phyloP scores from a whole-genome alignment of 2,113 vertebrate genomes.

The Dromaius novaehollandiae region DNA sequence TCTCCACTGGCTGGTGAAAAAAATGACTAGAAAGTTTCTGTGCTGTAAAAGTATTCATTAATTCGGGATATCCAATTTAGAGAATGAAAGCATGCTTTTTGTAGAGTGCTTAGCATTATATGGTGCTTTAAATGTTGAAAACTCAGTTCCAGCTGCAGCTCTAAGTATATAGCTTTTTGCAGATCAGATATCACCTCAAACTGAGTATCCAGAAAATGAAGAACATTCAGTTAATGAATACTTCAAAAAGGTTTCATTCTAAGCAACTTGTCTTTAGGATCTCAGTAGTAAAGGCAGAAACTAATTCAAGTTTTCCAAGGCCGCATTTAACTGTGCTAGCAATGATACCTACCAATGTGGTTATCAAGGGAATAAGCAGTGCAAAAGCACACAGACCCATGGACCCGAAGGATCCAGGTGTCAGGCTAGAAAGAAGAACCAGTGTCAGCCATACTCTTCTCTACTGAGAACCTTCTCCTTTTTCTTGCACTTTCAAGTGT shows the following conservation, averaged over 20 bases:
- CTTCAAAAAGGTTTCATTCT: neutral
- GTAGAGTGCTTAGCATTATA: neutral
- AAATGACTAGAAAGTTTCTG: neutral
- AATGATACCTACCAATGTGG: neutral
- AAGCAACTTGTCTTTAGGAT: neutral
- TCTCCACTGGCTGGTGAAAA: neutral
- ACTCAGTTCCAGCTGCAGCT: neutral
- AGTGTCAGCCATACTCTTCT: neutral
- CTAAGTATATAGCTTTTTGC: neutral
- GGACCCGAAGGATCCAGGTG: rapidly evolving
- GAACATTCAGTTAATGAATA: neutral
- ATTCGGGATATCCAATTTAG: neutral
- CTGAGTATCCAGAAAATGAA: neutral
- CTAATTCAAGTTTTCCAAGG: neutral
- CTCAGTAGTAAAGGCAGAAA: neutral
- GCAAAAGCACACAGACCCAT: neutral
- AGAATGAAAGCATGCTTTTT: neutral
- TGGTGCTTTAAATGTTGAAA: neutral
- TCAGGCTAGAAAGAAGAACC: neutral
- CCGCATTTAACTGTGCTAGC: neutral
- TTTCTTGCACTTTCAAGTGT: neutral
- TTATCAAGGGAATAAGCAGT: neutral
- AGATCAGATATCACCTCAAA: neutral
- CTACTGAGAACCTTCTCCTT: neutral
- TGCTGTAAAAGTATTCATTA: neutral